phyloP scores from a whole-genome alignment of 2,113 vertebrate genomes.

The Gorsachius goisagi region DNA sequence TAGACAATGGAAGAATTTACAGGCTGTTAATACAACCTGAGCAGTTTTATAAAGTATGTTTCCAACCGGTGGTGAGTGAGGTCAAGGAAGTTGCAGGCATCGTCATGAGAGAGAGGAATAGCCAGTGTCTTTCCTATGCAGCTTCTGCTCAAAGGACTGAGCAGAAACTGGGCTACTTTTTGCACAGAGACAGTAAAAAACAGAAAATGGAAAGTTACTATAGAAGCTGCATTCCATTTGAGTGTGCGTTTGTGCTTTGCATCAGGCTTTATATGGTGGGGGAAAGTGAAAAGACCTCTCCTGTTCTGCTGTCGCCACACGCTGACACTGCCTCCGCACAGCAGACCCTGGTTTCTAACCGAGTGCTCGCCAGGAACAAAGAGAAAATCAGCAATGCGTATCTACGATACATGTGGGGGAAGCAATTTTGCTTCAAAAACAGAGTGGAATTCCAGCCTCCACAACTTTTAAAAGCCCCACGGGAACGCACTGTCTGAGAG shows the following conservation, averaged over 20 bases:
- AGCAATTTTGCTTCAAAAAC: neutral
- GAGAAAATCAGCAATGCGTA: neutral
- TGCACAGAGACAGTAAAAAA: neutral
- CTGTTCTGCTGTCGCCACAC: neutral
- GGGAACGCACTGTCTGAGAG: conserved; percentile 24
- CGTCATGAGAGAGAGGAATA: rapidly evolving
- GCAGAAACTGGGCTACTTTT: neutral
- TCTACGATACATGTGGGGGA: neutral
- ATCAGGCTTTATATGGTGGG: neutral
- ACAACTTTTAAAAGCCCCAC: conserved; percentile 49
- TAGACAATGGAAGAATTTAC: conserved; percentile 34
- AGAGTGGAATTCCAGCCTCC: conserved; percentile 45
- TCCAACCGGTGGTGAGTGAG: neutral
- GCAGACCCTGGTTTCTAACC: neutral
- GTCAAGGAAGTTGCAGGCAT: neutral
- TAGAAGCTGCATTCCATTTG: neutral
- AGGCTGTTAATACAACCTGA: conserved; percentile 33
- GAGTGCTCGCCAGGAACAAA: neutral
- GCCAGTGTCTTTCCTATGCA: neutral
- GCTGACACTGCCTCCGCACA: neutral
- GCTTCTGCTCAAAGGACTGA: neutral
- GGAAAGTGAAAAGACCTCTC: neutral
- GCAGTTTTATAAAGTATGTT: neutral
- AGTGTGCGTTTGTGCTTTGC: neutral
- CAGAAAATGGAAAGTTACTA: neutral